Evolutionary conservation across 2,797 vertebrate species (phyloP).

Genomic region (Dryobates pubescens): DNA sequence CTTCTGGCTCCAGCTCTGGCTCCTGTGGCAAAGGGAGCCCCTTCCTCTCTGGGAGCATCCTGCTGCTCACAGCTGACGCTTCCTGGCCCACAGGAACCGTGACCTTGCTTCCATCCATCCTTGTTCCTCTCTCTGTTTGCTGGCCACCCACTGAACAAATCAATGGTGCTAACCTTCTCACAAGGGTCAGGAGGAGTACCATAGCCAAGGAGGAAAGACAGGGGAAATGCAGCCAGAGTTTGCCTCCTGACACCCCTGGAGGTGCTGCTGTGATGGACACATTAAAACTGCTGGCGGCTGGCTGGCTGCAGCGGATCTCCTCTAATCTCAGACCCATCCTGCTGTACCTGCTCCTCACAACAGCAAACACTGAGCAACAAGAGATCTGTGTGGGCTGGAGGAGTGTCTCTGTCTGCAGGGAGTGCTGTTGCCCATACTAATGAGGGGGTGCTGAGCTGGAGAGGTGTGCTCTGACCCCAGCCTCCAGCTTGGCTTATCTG

Average conservation of each 20-base stretch:
- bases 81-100: background rate
- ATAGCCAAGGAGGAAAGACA: background rate
- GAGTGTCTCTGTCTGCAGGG: background rate
- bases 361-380: background rate
- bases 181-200: background rate
- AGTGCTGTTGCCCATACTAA: background rate
- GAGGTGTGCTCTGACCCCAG: background rate
- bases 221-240: background rate
- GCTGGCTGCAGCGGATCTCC: background rate
- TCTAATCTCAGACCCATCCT: background rate
- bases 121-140: background rate
- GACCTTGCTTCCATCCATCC: background rate
- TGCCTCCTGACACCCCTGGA: background rate
- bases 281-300: background rate
- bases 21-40: background rate
- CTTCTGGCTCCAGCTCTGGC: background rate
- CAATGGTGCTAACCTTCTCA: background rate
- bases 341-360: slow-evolving; percentile 3
- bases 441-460: background rate
- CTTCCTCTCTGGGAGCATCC: background rate
- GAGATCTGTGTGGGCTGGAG: background rate
- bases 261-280: background rate
- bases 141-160: background rate
- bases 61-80: background rate
- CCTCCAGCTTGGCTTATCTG: background rate